A percentile compares a stretch with the other conserved stretches of the same genome.
Conservation (phyloP, 1,140 invertebrate species). For the Sycobia sp. region DNA sequence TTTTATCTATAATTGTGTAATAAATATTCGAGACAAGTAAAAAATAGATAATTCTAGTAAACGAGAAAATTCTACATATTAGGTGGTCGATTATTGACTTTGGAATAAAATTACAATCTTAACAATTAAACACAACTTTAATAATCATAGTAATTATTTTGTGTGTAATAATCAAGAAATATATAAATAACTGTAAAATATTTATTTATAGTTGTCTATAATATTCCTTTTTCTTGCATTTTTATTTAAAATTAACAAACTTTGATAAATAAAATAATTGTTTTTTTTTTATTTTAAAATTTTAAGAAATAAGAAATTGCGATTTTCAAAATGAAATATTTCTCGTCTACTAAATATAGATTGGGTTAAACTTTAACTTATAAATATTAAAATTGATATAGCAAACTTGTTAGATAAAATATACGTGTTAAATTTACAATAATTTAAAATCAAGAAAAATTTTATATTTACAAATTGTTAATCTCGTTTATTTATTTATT, state of each 20-base stretch:
- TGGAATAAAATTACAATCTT: neutral
- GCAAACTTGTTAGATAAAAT: no score
- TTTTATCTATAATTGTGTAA: neutral
- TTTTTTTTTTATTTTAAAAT: no score
- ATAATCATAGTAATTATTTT: no score
- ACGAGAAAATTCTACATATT: constrained; percentile 17
- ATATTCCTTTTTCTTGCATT: neutral
- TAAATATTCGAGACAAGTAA: constrained; percentile 4
- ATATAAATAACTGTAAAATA: neutral
- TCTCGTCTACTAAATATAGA: constrained; percentile 14
- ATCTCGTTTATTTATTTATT: constrained; percentile 29
- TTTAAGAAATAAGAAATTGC: no score
- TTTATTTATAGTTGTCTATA: neutral
- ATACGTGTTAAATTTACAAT: constrained; percentile 1
- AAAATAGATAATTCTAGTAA: constrained; percentile 16
- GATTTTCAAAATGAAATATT: neutral
- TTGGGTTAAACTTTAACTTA: neutral
- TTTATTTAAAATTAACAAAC: no score
- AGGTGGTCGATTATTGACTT: neutral
- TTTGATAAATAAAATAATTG: no score
- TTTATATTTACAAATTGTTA: constrained; percentile 16
- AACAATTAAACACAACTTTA: no score
- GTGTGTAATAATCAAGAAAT: no score
- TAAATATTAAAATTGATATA: constrained; percentile 9
- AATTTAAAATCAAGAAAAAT: neutral